phyloP scores from a whole-genome alignment of 2,113 vertebrate genomes.

The Cephalopterus ornatus region DNA sequence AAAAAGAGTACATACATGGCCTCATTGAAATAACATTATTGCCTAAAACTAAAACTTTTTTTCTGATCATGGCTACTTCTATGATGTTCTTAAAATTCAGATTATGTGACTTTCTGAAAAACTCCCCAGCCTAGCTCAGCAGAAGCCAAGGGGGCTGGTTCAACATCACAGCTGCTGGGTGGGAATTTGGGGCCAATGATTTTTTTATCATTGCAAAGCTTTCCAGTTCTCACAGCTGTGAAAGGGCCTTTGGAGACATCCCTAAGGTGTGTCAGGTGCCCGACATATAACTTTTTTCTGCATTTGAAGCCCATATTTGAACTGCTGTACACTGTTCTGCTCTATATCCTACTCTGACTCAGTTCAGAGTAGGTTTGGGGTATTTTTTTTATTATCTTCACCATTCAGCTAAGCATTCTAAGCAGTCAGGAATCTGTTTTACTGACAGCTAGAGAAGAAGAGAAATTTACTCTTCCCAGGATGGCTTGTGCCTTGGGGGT shows the following conservation, averaged over 20 bases:
- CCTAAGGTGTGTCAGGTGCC: background rate
- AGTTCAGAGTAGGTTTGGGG: background rate
- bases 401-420: background rate
- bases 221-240: background rate
- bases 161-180: background rate
- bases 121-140: background rate
- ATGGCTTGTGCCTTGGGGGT: background rate
- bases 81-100: background rate
- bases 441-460: background rate
- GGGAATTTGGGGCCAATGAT: background rate
- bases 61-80: background rate
- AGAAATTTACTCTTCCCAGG: background rate
- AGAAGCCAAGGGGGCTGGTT: background rate
- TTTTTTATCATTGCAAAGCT: background rate
- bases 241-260: background rate
- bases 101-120: background rate
- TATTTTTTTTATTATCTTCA: background rate
- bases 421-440: background rate
- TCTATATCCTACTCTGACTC: background rate
- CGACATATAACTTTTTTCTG: background rate
- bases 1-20: background rate
- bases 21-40: background rate
- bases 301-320: background rate
- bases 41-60: background rate
- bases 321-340: fast-evolving